phyloP scores from a whole-genome alignment of 2,113 vertebrate genomes.

The Melierax canorus region DNA sequence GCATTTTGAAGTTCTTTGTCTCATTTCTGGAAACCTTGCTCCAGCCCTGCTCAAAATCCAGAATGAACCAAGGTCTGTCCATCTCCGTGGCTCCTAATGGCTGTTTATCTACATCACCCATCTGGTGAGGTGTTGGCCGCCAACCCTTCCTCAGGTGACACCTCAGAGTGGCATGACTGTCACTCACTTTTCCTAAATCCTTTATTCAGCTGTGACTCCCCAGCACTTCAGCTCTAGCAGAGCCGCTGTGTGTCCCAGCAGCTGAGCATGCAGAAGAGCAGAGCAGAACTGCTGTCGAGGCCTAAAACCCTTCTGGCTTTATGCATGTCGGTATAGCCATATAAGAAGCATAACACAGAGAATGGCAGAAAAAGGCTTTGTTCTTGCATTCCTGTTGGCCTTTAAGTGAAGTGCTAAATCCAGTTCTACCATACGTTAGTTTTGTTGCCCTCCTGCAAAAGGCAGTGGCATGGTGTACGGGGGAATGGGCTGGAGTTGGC shows the following conservation, averaged over 20 bases:
- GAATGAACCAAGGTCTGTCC: background rate
- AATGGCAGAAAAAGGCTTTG: accelerated
- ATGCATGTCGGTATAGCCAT: accelerated
- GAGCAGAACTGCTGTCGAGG: background rate
- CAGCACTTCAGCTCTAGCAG: too few species aligned
- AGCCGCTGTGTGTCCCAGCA: background rate
- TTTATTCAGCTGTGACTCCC: background rate
- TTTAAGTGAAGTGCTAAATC: background rate
- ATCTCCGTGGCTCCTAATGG: background rate
- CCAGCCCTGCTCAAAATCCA: background rate
- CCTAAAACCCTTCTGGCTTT: background rate
- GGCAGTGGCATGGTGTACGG: too few species aligned
- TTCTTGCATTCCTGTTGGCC: background rate
- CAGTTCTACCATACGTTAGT: background rate
- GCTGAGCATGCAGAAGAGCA: background rate
- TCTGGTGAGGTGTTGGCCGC: background rate
- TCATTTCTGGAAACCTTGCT: background rate
- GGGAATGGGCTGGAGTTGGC: background rate
- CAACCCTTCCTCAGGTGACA: background rate
- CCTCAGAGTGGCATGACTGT: too few species aligned
- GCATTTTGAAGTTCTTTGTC: background rate
- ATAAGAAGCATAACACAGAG: background rate
- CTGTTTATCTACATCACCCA: background rate
- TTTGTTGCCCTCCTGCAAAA: background rate
- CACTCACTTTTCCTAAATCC: background rate